phyloP scores from a whole-genome alignment of 92 coral and sea anemone genomes.

The Parazoanthus darwini region DNA sequence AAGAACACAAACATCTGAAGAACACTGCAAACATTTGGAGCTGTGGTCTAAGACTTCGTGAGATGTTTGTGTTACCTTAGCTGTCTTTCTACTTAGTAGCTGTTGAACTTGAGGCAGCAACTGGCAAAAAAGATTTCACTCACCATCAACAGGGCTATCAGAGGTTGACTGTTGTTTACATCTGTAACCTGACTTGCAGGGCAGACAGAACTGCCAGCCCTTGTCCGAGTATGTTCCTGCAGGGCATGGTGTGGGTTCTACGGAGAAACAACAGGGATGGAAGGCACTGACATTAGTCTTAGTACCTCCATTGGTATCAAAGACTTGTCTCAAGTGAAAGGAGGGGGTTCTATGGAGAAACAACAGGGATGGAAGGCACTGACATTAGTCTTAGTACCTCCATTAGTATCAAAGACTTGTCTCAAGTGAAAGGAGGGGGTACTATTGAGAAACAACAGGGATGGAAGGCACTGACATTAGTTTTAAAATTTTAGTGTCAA shows the following conservation, averaged over 20 bases:
- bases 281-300: too few species aligned
- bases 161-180: constrained; percentile 92
- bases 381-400: too few species aligned
- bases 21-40: not conserved
- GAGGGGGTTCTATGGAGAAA: too few species aligned
- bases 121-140: not conserved
- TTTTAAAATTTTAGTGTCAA: too few species aligned
- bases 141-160: constrained; percentile 85
- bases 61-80: too few species aligned
- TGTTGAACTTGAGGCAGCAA: not conserved
- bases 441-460: too few species aligned
- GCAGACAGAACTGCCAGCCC: constrained; percentile 77
- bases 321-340: too few species aligned
- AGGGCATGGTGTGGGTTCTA: constrained; percentile 93
- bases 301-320: not conserved
- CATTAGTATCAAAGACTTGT: too few species aligned
- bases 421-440: too few species aligned
- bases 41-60: not conserved
- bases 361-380: too few species aligned
- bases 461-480: too few species aligned
- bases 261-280: not conserved
- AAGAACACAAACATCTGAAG: not conserved
- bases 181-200: constrained; percentile 74
- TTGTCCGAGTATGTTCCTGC: constrained; percentile 83
- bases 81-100: not conserved